Conservation (phyloP, 2,113 vertebrate species). For the Menidia beryllina region DNA sequence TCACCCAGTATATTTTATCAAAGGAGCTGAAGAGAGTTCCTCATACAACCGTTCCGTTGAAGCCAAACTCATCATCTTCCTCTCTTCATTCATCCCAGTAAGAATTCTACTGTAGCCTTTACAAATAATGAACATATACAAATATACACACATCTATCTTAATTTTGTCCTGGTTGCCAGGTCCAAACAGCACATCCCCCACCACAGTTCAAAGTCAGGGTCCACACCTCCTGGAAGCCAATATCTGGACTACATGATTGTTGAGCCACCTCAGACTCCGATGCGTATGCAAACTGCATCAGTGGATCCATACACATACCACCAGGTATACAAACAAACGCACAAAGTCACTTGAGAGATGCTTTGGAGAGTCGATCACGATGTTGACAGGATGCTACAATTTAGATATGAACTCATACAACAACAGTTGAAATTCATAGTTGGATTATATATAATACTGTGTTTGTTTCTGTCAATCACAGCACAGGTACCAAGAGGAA, state of each 20-base stretch:
- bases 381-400: too few relatives aligned
- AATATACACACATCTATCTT: background rate
- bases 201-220: slow-evolving; percentile 64
- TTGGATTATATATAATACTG: background rate
- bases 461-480: slow-evolving; percentile 33
- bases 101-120: slow-evolving; percentile 36
- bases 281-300: slow-evolving; percentile 84
- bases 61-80: slow-evolving; percentile 56
- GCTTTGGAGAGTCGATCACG: background rate
- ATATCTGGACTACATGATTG: slow-evolving; percentile 90
- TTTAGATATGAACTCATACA: background rate
- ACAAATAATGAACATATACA: background rate
- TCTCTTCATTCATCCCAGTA: slow-evolving; percentile 61
- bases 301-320: slow-evolving; percentile 89
- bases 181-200: slow-evolving; percentile 62
- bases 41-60: slow-evolving; percentile 71
- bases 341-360: background rate
- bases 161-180: slow-evolving; percentile 47
- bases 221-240: slow-evolving; percentile 78
- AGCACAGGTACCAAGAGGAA: slow-evolving; percentile 88
- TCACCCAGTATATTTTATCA: slow-evolving; percentile 94
- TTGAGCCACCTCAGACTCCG: slow-evolving; percentile 81
- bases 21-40: slow-evolving; percentile 95
- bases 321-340: slow-evolving; percentile 82
- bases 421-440: background rate